These are phyloP conservation scores for Druon quercuslanigerum DNA, from an alignment of 1,140 invertebrate genomes.

Conservation along the genomic window DNA sequence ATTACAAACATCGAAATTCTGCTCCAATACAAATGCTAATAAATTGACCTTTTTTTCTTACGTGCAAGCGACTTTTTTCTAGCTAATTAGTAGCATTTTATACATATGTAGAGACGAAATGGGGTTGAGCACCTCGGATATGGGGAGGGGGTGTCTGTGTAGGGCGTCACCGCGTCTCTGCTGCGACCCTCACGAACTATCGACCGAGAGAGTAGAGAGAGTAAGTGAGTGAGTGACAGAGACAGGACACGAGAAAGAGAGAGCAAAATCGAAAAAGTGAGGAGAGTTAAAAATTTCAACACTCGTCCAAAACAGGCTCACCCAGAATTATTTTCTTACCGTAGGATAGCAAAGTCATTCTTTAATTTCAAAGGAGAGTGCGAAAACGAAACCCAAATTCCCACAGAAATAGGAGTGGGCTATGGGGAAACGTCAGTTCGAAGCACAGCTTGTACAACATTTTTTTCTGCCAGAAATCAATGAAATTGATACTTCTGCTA, in stretches of 20 bases:
- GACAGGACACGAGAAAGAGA: constrained; percentile 42
- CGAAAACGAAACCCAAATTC: constrained; percentile 36
- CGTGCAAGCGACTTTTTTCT: constrained; percentile 8
- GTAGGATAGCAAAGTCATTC: constrained; percentile 5
- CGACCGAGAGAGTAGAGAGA: constrained; percentile 65
- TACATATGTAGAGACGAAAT: constrained; percentile 12
- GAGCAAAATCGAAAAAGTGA: constrained; percentile 34
- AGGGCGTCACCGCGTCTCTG: constrained; percentile 75
- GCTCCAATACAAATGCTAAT: no score
- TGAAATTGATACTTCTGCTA: no score
- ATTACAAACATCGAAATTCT: no score
- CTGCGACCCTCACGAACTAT: constrained; percentile 72
- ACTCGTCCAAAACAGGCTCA: constrained; percentile 47
- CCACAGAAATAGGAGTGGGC: background rate
- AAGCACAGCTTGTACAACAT: no score
- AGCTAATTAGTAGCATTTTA: constrained; percentile 46
- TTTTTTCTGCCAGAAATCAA: no score
- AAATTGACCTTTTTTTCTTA: no score
- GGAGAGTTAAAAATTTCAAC: constrained; percentile 33
- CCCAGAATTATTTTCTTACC: constrained; percentile 43
- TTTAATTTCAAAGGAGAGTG: constrained; percentile 5
- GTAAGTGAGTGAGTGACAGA: constrained; percentile 46
- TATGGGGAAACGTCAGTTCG: no score
- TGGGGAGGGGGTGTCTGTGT: constrained; percentile 65
- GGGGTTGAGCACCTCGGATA: constrained; percentile 69